Evolutionary conservation across 2,797 vertebrate species (phyloP), one percentile per base, ranked within the genome.

Genomic region (Xenopus petersii): DNA sequence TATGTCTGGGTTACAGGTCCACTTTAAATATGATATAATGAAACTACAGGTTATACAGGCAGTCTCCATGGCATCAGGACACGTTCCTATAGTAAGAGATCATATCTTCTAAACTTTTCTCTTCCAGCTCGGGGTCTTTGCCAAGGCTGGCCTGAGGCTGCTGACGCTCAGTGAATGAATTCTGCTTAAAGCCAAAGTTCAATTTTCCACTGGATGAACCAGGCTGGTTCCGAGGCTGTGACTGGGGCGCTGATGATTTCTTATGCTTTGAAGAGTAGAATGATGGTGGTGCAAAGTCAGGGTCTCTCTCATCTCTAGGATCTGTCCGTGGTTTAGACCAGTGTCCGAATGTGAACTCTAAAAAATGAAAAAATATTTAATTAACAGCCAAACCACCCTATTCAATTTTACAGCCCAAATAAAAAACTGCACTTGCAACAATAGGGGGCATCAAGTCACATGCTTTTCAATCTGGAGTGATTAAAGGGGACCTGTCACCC

Each of bases 271-370:
- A 1, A 61, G 88, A 96, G 83, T 99, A 99, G 49, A 91, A 87
- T 12, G 94, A 87, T 1, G 96, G 96, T 64, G 97, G 97, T 0
- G 96, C 96, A 86, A 98, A 99, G 80, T 99, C 96, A 0, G 94
- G 85, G 0, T 97, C 95, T 71, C 97, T 88, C 80, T 98, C 97
- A 0, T 95, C 93, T 60, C 93, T 88, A 6, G 89, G 87, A 67
- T 88, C 88, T 54, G 87, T 79, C 21, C 91, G 85, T 21, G 87
- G 92, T 82, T 83, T 91, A 63, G 92, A 93, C 97, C 97, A 98
- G 4, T 93, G 91, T 30, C 91, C 94, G 75, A 93, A 95, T 83
- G 94, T 91, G 81, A 94, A 85, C 74, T 98, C 96, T 98, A 88
- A 49, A 70, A 30, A 81, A 47, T 70, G 71, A 80, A 15, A 81